A percentile compares a stretch with the other conserved stretches of the same genome.
Conservation (phyloP, 2,797 vertebrate species). For the Erethizon dorsatum region DNA sequence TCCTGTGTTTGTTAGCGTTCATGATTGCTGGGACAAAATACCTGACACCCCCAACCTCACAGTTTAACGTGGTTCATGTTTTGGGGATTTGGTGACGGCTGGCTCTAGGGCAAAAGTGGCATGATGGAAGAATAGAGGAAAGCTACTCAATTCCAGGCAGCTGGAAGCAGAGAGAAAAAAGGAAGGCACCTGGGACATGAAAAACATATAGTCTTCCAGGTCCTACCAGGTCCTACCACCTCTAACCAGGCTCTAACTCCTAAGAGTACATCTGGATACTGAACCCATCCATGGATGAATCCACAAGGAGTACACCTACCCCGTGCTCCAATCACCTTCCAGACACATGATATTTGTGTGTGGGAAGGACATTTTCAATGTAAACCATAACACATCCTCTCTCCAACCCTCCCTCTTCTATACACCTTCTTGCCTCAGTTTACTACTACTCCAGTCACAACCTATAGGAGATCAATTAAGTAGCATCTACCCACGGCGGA, state of each 20-base stretch:
- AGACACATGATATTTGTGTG: neutral
- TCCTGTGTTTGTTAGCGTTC: too few species aligned
- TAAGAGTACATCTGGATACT: neutral
- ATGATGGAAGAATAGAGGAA: neutral
- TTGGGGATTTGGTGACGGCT: neutral
- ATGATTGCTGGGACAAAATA: neutral
- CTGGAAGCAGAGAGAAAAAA: neutral
- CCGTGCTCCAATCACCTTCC: too few species aligned
- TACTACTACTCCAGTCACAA: rapidly evolving
- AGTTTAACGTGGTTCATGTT: neutral
- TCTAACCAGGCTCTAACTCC: neutral
- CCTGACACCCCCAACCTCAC: neutral
- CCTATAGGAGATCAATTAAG: too few species aligned
- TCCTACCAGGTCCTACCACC: neutral
- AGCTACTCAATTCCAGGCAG: neutral
- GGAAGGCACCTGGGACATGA: neutral
- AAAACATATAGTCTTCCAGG: too few species aligned
- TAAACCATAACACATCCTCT: neutral
- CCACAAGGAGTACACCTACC: neutral
- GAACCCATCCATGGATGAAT: neutral
- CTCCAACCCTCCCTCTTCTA: neutral
- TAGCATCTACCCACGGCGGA: too few species aligned
- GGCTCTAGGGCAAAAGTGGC: neutral
- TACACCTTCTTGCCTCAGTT: too few species aligned
- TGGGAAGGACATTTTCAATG: neutral